Evolutionary conservation across 2,113 vertebrate genomes (phyloP).

Genomic region (Noctilio leporinus): DNA sequence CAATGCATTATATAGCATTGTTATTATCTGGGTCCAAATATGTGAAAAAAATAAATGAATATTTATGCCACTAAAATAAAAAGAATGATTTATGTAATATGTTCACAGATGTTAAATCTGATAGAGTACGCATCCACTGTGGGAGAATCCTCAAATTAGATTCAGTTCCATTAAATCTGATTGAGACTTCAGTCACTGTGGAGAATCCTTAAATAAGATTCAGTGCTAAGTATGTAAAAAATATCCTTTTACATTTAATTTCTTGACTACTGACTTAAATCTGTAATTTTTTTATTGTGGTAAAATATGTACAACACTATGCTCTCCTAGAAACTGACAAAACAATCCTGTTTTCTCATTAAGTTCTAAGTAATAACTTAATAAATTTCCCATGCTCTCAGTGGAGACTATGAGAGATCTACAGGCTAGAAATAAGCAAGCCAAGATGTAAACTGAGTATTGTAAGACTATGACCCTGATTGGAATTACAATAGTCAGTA

Average conservation of each 20-base stretch:
- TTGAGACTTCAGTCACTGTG: background rate
- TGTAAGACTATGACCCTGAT: accelerated
- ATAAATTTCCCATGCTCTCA: background rate
- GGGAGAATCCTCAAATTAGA: background rate
- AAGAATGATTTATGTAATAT: background rate
- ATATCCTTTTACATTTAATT: background rate
- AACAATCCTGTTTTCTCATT: background rate
- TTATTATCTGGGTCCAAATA: background rate
- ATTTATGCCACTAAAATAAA: background rate
- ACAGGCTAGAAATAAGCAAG: background rate
- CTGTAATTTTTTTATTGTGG: background rate
- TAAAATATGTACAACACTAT: background rate
- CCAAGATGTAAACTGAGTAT: background rate
- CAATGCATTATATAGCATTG: background rate
- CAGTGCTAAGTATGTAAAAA: background rate
- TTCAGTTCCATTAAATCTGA: background rate
- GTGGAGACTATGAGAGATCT: background rate
- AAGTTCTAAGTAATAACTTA: background rate
- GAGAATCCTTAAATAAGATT: background rate
- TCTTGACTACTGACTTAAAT: background rate
- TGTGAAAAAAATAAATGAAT: background rate
- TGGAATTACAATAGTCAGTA: background rate
- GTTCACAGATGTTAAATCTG: background rate
- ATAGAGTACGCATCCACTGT: background rate
- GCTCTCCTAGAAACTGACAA: background rate